A percentile compares a stretch with the other conserved stretches of the same genome.
phyloP scores from a whole-genome alignment of 2,797 vertebrate genomes.

The Streptopelia turtur region DNA sequence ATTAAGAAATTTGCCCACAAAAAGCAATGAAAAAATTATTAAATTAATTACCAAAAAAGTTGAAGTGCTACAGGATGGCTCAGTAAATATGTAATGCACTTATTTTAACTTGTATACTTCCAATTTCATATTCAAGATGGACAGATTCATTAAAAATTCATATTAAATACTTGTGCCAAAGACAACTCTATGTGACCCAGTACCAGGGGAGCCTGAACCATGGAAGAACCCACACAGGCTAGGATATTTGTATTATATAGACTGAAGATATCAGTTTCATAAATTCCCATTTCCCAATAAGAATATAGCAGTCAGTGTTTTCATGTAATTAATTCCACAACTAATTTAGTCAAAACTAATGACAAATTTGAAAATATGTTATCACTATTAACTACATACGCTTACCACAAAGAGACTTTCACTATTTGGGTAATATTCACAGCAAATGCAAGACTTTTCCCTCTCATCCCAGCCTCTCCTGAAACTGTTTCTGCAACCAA shows the following conservation, averaged over 20 bases:
- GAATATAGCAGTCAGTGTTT: not conserved
- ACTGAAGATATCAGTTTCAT: not conserved
- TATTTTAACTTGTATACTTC: not conserved
- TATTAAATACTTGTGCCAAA: not conserved
- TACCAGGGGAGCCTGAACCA: not conserved
- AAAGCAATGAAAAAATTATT: not conserved
- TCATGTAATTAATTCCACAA: not conserved
- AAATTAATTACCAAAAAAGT: not conserved
- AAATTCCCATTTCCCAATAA: not conserved
- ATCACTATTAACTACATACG: not conserved
- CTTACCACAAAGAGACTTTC: not conserved
- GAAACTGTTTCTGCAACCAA: not conserved
- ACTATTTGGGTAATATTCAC: not conserved
- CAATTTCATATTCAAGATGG: not conserved
- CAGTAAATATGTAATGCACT: not conserved
- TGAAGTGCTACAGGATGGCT: not conserved
- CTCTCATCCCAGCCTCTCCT: conserved; percentile 40
- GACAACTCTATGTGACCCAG: not conserved
- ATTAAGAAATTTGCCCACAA: not conserved
- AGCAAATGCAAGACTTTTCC: not conserved
- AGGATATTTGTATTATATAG: not conserved
- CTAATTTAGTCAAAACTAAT: conserved; percentile 27
- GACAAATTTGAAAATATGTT: not conserved
- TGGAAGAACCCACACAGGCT: not conserved
- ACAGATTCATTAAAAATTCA: not conserved